Evolutionary conservation across 2,113 vertebrate species (phyloP).

Genomic region (Anthoscopus minutus): DNA sequence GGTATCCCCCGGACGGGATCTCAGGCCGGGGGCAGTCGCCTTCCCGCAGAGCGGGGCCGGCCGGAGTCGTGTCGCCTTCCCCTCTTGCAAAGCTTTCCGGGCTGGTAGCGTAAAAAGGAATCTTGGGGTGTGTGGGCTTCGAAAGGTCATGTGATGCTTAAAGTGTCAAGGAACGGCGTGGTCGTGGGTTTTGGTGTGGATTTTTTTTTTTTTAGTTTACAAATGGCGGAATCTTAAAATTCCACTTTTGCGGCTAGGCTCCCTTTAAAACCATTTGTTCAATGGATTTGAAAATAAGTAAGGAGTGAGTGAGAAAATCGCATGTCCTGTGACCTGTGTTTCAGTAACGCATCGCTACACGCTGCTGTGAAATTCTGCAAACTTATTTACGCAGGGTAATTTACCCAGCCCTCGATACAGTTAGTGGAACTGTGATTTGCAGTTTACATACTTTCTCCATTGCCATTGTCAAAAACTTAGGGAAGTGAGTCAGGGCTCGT

Average conservation of each 20-base stretch:
- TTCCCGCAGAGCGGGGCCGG: neutral
- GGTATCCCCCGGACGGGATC: neutral
- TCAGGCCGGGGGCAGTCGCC: too few relatives aligned
- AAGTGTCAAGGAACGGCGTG: rapidly evolving
- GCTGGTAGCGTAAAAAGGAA: neutral
- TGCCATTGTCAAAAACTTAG: neutral
- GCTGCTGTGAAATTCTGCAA: neutral
- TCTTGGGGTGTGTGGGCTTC: neutral
- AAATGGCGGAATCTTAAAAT: neutral
- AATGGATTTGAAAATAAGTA: neutral
- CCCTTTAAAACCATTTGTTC: neutral
- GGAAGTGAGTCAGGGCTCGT: neutral
- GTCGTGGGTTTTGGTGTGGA: neutral
- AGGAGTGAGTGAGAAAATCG: neutral
- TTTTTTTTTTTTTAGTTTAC: neutral
- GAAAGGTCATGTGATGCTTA: neutral
- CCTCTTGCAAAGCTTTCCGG: neutral
- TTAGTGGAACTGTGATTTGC: neutral
- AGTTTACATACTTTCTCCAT: neutral
- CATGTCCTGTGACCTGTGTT: neutral
- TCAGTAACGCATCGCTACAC: rapidly evolving
- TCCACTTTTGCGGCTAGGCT: neutral
- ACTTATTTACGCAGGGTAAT: neutral
- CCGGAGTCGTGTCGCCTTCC: too few relatives aligned
- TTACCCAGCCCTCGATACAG: neutral